A percentile compares a stretch with the other conserved stretches of the same genome.
Conservation (phyloP, 2,888 invertebrate species). For the Meganola albula region DNA sequence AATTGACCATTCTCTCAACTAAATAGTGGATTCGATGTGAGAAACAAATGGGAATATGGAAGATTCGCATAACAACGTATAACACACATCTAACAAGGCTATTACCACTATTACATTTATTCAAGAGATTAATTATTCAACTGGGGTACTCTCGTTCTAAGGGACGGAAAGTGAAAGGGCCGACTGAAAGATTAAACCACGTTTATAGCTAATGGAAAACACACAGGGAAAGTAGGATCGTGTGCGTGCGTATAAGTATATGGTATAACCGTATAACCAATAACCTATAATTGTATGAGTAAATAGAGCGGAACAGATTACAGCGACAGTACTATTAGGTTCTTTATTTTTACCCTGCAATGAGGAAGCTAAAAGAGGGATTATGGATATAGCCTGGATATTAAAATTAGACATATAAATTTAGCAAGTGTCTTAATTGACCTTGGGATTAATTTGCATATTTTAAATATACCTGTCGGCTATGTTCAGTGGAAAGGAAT, state of each 20-base stretch:
- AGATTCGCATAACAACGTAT: neutral
- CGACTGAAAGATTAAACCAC: constrained; percentile 22
- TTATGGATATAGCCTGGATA: no score
- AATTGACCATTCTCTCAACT: neutral
- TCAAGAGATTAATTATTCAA: no score
- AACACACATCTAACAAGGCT: no score
- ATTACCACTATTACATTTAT: no score
- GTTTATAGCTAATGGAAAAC: constrained; percentile 28
- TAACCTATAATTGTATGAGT: constrained; percentile 46
- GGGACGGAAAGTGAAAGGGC: constrained; percentile 11
- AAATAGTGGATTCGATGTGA: neutral
- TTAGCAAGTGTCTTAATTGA: no score
- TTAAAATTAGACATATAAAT: no score
- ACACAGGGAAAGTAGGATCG: constrained; percentile 48
- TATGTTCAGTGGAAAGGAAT: no score
- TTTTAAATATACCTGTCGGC: no score
- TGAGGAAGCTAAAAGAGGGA: neutral
- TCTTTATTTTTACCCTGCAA: neutral
- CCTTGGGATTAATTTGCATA: no score
- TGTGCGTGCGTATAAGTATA: constrained; percentile 37
- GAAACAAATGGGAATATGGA: neutral
- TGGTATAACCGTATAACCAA: no score
- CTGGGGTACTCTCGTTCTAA: constrained; percentile 17
- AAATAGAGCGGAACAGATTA: constrained; percentile 52
- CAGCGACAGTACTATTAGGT: no score